phyloP scores from a whole-genome alignment of 2,113 vertebrate species.

The Phylloscopus trochilus region DNA sequence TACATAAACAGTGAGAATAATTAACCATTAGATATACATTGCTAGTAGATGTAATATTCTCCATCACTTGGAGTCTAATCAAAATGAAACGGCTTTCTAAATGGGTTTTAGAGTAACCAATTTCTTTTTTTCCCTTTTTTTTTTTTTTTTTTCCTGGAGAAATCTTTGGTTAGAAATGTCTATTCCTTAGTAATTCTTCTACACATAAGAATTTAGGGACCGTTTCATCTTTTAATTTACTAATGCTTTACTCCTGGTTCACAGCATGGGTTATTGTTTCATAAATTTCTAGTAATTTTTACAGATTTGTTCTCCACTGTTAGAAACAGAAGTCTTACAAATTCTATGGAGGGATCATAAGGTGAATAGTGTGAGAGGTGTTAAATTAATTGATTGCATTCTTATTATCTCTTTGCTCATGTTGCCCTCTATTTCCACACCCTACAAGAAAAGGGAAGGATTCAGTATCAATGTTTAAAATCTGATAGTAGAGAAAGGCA shows the following conservation, averaged over 20 bases:
- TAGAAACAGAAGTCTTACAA: not conserved
- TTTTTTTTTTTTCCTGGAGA: not conserved
- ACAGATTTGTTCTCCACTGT: not conserved
- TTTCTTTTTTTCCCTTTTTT: not conserved
- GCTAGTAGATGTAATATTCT: not conserved
- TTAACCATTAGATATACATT: not conserved
- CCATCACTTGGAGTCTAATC: not conserved
- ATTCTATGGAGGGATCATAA: not conserved
- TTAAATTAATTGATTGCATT: not conserved
- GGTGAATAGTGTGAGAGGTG: not conserved
- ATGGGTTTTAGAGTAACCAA: not conserved
- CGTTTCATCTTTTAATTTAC: not conserved
- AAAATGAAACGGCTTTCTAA: not conserved
- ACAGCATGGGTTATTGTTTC: not conserved
- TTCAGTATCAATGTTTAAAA: not conserved
- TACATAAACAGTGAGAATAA: not conserved
- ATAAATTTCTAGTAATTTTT: not conserved
- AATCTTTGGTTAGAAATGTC: not conserved
- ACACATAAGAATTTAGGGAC: not conserved
- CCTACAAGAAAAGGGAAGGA: not conserved
- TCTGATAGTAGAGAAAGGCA: not conserved
- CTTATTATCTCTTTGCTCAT: not conserved
- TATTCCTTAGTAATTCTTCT: not conserved
- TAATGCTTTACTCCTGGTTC: not conserved
- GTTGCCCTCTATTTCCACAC: not conserved